These are phyloP conservation scores for Eumacrocentrus americanus DNA, from an alignment of 2,888 invertebrate species.

Conservation along the genomic window DNA sequence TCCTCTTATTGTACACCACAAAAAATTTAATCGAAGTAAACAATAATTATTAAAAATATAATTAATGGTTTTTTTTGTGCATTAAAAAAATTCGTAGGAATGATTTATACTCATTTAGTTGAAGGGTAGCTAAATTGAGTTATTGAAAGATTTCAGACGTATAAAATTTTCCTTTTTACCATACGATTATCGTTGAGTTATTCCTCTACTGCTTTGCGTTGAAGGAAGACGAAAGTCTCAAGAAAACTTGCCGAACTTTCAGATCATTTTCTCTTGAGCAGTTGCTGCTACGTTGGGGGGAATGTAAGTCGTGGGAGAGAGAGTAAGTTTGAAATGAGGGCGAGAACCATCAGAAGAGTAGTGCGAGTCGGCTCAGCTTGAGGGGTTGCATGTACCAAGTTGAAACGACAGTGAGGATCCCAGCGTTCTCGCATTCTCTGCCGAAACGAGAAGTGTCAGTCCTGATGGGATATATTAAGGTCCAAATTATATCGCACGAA, in stretches of 20 bases:
- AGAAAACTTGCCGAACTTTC: too few species aligned
- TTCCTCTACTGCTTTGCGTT: neutral
- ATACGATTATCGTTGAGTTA: neutral
- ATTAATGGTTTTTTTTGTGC: too few species aligned
- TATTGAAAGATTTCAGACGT: too few species aligned
- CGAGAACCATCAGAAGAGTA: neutral
- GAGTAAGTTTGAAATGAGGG: constrained; percentile 20
- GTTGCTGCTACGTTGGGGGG: neutral
- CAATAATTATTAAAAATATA: neutral
- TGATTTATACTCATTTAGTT: too few species aligned
- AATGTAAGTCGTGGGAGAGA: constrained; percentile 10
- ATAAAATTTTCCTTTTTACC: neutral
- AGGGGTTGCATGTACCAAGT: too few species aligned
- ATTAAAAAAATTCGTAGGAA: too few species aligned
- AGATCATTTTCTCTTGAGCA: constrained; percentile 3
- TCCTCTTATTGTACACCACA: neutral
- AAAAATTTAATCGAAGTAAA: neutral
- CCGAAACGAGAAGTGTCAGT: constrained; percentile 10
- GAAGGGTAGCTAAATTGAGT: too few species aligned
- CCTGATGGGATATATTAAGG: too few species aligned
- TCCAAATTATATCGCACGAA: too few species aligned
- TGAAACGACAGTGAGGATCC: constrained; percentile 10
- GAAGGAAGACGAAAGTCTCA: neutral
- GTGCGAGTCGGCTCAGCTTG: neutral
- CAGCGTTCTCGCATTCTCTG: constrained; percentile 11